phyloP scores from a whole-genome alignment of 2,888 invertebrate species.

The Noctua pronuba region DNA sequence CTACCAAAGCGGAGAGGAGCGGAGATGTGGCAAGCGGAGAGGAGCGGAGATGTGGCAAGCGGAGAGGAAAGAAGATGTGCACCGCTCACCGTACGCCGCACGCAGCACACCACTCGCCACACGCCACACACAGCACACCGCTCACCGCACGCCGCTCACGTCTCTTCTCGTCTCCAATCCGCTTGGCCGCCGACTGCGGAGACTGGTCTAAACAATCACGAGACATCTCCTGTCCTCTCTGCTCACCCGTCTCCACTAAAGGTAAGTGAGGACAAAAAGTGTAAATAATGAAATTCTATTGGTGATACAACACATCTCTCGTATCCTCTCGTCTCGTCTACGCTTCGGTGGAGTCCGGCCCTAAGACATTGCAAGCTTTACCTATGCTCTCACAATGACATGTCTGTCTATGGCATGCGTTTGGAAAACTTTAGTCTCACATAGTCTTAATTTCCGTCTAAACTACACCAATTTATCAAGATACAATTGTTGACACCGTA shows the following conservation, averaged over 20 bases:
- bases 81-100: too few relatives aligned
- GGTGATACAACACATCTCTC: too few relatives aligned
- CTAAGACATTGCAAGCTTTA: not conserved
- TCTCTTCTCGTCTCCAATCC: too few relatives aligned
- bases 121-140: not conserved
- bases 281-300: too few relatives aligned
- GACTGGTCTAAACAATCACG: too few relatives aligned
- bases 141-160: not conserved
- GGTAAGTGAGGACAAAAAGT: too few relatives aligned
- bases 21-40: not conserved
- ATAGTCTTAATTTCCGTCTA: constrained; percentile 7
- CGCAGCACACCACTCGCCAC: not conserved
- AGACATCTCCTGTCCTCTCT: too few relatives aligned
- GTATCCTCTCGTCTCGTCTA: too few relatives aligned
- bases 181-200: too few relatives aligned
- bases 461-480: constrained; percentile 71
- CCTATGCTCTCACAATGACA: not conserved
- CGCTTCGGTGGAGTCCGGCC: not conserved
- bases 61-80: too few relatives aligned
- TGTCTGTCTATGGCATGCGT: not conserved
- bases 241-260: too few relatives aligned
- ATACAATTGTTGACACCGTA: constrained; percentile 73
- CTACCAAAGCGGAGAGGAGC: not conserved
- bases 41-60: too few relatives aligned
- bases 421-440: not conserved